Evolutionary conservation across 2,888 invertebrate genomes (phyloP), one percentile per base, ranked within the genome.

Genomic region (Idaea straminata): DNA sequence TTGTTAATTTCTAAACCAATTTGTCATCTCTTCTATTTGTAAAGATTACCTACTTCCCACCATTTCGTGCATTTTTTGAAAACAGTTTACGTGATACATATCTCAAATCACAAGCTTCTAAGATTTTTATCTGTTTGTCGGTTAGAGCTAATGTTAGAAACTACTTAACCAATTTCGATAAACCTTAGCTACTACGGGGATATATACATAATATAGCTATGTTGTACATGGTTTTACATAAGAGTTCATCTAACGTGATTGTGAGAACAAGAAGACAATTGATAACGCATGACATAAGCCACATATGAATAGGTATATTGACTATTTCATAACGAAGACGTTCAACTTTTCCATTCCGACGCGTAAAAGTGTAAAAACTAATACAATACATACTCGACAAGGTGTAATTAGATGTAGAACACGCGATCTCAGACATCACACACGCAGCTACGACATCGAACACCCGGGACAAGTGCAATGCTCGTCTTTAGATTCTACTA

Each of bases 331-430:
- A 80, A 85, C 83, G 81, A 78, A 86, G 81, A 82, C 86, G 77
- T 85, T 87, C 86, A 86, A 88, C 88, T 88, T 88, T 89, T 89
- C 86, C 86, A 87, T 86, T 88, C 82, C 82, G 80, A 82, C 77
- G 84, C 83, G 81, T 81, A 81, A 80, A 83, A 80, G 80, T 81
- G 82, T 83, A 86, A 88, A 87, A 87, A 84, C 82, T 71, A 74
- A 83, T 78, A 88, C 87, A 88, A 87, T 87, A 84, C 84, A 83
- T 86, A 84, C 84, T 83, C 81, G 82, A 75, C 76, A 77, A 75
- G 25, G 70, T 69, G 77, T 84, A 87, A 88, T 87, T 86, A 86
- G 75, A 76, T 70, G 74, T 71, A 72, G 68, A 72, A 78, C 88
- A 86, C 88, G 87, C 88, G 78, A 87, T 62, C 70, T 63, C 59